phyloP scores from a whole-genome alignment of 2,797 vertebrate genomes.

The Holocentrus rufus region DNA sequence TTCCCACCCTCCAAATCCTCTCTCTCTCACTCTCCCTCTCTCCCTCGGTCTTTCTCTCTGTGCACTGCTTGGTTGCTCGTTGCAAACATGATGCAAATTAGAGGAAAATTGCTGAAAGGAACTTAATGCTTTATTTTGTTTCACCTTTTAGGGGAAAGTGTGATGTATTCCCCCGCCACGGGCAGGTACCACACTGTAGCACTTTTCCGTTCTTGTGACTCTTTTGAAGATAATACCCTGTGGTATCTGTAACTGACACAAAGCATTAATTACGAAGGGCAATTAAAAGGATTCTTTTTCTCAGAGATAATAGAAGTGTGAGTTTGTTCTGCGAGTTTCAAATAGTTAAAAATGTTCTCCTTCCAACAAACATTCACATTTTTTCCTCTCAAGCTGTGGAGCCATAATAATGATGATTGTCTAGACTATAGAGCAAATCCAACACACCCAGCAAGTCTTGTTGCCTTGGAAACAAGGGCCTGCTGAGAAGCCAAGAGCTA shows the following conservation, averaged over 20 bases:
- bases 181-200: neutral
- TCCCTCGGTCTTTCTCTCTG: neutral
- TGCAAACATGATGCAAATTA: neutral
- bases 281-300: too few species aligned
- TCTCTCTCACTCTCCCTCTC: neutral
- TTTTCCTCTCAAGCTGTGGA: slow-evolving; percentile 16
- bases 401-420: slow-evolving; percentile 56
- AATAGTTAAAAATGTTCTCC: neutral
- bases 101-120: neutral
- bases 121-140: neutral
- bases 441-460: slow-evolving; percentile 62
- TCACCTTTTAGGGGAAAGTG: neutral
- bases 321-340: too few species aligned
- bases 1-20: neutral
- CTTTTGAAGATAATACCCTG: too few species aligned
- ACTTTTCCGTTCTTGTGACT: neutral
- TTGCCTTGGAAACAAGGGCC: slow-evolving; percentile 78
- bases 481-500: slow-evolving; percentile 65
- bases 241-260: too few species aligned
- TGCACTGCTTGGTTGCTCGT: neutral
- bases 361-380: slow-evolving; percentile 27
- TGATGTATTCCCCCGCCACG: neutral
- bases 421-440: slow-evolving; percentile 54
- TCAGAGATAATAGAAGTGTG: too few species aligned
- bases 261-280: too few species aligned